Percentiles rank a stretch among this genome's conserved stretches.
These are phyloP conservation scores for Anarhynchus alexandrinus DNA, from an alignment of 2,113 vertebrate species.

Conservation along the genomic window DNA sequence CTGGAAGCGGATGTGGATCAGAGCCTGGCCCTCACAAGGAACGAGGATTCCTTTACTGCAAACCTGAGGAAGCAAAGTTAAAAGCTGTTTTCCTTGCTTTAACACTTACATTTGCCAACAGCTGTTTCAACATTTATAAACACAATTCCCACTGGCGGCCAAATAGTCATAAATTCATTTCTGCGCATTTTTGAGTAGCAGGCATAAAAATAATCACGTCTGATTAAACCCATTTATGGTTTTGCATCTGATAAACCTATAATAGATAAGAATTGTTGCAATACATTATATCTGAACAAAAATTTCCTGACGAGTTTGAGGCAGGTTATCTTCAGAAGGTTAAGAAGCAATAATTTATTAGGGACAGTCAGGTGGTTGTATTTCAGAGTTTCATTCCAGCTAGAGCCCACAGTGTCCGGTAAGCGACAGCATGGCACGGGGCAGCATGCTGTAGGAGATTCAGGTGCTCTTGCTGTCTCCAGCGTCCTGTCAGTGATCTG, in stretches of 20 bases:
- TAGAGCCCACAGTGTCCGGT: neutral
- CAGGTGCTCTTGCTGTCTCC: neutral
- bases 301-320: slow-evolving; percentile 26
- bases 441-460: neutral
- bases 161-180: slow-evolving; percentile 77
- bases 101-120: slow-evolving; percentile 69
- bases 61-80: slow-evolving; percentile 2
- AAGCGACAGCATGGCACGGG: neutral
- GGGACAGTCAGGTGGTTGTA: neutral
- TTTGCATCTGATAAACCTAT: slow-evolving; percentile 67
- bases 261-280: slow-evolving; percentile 63
- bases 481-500: neutral
- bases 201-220: slow-evolving; percentile 74
- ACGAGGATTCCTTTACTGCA: slow-evolving; percentile 9
- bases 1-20: neutral
- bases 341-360: slow-evolving; percentile 6
- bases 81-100: slow-evolving; percentile 69
- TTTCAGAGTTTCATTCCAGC: slow-evolving; percentile 39
- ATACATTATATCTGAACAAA: slow-evolving; percentile 50
- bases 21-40: neutral
- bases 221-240: slow-evolving; percentile 74
- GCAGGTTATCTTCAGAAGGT: slow-evolving; percentile 36
- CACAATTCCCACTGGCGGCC: slow-evolving; percentile 67
- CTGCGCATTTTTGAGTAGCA: slow-evolving; percentile 65
- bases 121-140: slow-evolving; percentile 76